Base-by-base conservation (phyloP, 92 coral and sea anemone species). In the Actinostola sp. region DNA sequence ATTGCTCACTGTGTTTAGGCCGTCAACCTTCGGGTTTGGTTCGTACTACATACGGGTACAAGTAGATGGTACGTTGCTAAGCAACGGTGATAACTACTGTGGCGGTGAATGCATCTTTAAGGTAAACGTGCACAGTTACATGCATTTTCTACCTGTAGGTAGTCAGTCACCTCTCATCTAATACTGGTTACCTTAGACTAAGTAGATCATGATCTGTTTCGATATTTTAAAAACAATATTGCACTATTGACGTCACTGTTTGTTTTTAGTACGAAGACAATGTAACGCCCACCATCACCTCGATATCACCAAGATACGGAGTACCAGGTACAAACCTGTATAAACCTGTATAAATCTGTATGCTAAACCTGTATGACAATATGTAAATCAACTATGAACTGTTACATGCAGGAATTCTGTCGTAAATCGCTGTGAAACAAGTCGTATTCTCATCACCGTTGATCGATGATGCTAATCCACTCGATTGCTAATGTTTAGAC, bases 61-160 rank as follows among this genome's bases (percentile, higher is more conserved):
- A 17, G 97, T 92, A 15, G 88, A 92, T 54, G 97, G 97, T 1
- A 63, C 77, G 29, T 72, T 78, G 72, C 63, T 92, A 36, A 77
- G 82, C 13, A 82, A 78, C 83, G 69, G 52, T 12, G 62, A 25
- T 13, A 83, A 78, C 0, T 82, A 92, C 54, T 92, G 97, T 61
- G 66, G 82, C 35, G 48, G 74, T 0, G 84, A 84, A 65, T 92
- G 97, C 53, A 55, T 60, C 10, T 84, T 67, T 42, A 49, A 75
- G 84, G 97, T 92, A 75, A 53, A 56, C 33, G 33, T 39, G 39
- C 16, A n/a, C n/a, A n/a, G n/a, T n/a, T n/a, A n/a, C n/a, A n/a
- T n/a, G n/a, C n/a, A n/a, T n/a, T n/a, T n/a, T n/a, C n/a, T n/a
- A n/a, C n/a, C n/a, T n/a, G n/a, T n/a, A n/a, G n/a, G n/a, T 36